These are phyloP conservation scores for Odontamblyopus lacepedii DNA, from an alignment of 2,797 vertebrate genomes.

Conservation along the genomic window DNA sequence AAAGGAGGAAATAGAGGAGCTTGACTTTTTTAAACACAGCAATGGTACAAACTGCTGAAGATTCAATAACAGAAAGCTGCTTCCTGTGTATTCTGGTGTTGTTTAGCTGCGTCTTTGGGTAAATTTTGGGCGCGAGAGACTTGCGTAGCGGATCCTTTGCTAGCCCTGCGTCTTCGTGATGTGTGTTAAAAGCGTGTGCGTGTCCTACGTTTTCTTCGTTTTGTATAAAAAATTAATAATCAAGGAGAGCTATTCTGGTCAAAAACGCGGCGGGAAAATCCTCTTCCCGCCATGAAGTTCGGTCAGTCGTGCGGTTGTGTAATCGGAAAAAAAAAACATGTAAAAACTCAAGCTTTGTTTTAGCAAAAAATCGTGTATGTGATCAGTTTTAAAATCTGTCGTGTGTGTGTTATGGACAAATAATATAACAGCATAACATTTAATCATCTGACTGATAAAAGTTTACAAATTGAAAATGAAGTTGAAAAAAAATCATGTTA, in stretches of 20 bases:
- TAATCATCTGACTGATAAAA: constrained; percentile 77
- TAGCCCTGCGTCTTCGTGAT: constrained; percentile 71
- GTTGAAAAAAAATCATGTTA: constrained; percentile 78
- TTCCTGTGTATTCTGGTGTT: constrained; percentile 69
- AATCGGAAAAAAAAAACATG: constrained; percentile 54
- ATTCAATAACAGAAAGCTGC: constrained; percentile 64
- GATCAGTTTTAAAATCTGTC: constrained; percentile 62
- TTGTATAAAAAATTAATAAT: constrained; percentile 47
- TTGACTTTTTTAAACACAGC: constrained; percentile 75
- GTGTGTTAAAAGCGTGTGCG: constrained; percentile 68
- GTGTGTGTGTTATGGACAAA: constrained; percentile 70
- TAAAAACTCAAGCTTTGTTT: constrained; percentile 67
- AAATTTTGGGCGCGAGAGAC: constrained; percentile 55
- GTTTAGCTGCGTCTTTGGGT: constrained; percentile 44
- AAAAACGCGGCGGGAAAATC: constrained; percentile 70
- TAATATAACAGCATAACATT: constrained; percentile 64
- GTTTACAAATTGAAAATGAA: constrained; percentile 83
- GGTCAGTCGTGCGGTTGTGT: constrained; percentile 55
- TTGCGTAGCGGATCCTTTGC: constrained; percentile 74
- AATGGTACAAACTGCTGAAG: constrained; percentile 80
- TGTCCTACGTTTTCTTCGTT: constrained; percentile 65
- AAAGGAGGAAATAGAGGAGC: constrained; percentile 58
- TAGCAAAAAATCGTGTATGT: constrained; percentile 76
- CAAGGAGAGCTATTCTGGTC: constrained; percentile 42
- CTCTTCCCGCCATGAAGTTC: constrained; percentile 73